Evolutionary conservation across 2,797 vertebrate species (phyloP).

Genomic region (Novumbra hubbsi): DNA sequence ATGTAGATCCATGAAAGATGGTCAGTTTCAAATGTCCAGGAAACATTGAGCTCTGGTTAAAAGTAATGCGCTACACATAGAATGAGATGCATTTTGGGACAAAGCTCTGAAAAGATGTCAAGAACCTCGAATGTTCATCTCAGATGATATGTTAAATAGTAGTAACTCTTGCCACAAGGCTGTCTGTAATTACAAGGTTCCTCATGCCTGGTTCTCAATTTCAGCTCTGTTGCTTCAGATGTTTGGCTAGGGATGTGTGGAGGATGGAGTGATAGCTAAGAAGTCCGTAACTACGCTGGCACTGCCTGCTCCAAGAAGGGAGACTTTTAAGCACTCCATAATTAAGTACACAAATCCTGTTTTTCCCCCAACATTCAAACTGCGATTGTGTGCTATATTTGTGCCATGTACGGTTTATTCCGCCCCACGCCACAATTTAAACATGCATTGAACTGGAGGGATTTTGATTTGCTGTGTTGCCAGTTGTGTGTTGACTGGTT

Average conservation of each 20-base stretch:
- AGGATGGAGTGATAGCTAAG: not conserved
- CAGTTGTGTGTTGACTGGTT: not conserved
- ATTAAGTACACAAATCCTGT: not conserved
- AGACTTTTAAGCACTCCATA: not conserved
- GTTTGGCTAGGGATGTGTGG: not conserved
- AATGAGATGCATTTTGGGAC: not conserved
- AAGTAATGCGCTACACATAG: not conserved
- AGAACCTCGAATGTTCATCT: not conserved
- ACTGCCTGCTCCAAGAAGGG: not conserved
- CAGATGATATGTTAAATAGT: not conserved
- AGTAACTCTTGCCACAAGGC: not conserved
- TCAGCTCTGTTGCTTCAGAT: not conserved
- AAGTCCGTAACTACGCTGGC: not conserved
- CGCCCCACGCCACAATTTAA: not conserved
- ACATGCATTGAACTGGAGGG: not conserved
- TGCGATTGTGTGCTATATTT: not conserved
- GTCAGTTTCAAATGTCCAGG: not conserved
- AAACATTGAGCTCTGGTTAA: not conserved
- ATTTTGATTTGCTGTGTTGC: not conserved
- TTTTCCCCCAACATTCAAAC: not conserved
- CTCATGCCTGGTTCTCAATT: not conserved
- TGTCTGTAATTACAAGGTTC: constrained; percentile 6
- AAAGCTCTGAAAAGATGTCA: not conserved
- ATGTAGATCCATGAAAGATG: not conserved
- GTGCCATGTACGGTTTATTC: not conserved